Evolutionary conservation across 2,797 vertebrate genomes (phyloP).

Genomic region (Spea hammondii): DNA sequence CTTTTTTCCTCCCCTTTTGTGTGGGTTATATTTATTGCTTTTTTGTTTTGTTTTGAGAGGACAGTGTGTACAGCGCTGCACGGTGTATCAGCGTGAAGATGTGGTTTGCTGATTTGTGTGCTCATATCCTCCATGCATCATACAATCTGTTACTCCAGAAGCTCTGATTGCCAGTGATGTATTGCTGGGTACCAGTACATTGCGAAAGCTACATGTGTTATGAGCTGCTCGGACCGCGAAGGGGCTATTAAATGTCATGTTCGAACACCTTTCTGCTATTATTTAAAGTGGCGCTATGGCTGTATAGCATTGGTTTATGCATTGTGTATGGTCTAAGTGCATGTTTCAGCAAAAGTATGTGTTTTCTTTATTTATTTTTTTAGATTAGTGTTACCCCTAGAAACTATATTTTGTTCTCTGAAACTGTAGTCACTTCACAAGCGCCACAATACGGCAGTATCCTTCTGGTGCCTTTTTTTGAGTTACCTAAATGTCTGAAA

Average conservation of each 20-base stretch:
- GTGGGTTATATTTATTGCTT: constrained; percentile 45
- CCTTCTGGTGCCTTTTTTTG: too few species aligned
- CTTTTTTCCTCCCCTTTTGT: background rate
- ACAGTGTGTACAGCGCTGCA: constrained; percentile 20
- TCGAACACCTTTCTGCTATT: background rate
- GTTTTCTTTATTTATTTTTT: too few species aligned
- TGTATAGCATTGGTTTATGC: too few species aligned
- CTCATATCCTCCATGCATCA: background rate
- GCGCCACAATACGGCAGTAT: too few species aligned
- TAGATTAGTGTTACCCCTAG: too few species aligned
- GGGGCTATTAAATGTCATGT: constrained; percentile 20
- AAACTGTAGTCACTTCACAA: too few species aligned
- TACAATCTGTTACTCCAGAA: background rate
- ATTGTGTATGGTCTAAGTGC: too few species aligned
- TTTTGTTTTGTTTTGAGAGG: constrained; percentile 15
- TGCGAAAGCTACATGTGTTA: background rate
- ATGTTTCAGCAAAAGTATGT: too few species aligned
- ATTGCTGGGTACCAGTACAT: background rate
- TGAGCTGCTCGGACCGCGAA: background rate
- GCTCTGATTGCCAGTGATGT: background rate
- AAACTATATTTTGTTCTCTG: too few species aligned
- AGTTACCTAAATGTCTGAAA: too few species aligned
- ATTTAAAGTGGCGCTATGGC: background rate
- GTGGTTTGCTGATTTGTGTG: background rate
- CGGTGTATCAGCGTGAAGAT: constrained; percentile 5